Percentiles rank a stretch among this genome's conserved stretches.
Evolutionary conservation across 2,888 invertebrate species (phyloP).

Genomic region (Cyaniris semiargus): DNA sequence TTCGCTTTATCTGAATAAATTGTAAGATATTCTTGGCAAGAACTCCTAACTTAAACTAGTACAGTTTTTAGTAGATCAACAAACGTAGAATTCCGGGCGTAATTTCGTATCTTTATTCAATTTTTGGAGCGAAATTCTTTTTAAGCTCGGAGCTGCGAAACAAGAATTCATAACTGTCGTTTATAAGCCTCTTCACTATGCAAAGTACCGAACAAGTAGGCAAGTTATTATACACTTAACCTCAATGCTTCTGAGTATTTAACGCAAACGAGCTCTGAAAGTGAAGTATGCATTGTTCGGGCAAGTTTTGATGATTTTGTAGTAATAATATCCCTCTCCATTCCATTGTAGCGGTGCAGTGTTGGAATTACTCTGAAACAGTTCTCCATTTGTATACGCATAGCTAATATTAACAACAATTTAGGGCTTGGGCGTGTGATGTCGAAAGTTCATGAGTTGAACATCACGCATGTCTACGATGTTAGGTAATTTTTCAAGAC

Average conservation of each 20-base stretch:
- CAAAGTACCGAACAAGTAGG: constrained; percentile 34
- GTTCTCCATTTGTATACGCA: constrained; percentile 32
- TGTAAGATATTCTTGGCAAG: constrained; percentile 14
- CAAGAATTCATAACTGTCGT: constrained; percentile 35
- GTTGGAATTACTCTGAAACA: constrained; percentile 39
- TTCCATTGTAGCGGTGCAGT: constrained; percentile 34
- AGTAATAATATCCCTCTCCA: constrained; percentile 36
- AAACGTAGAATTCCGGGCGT: neutral
- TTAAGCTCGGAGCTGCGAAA: constrained; percentile 28
- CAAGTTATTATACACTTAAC: constrained; percentile 40
- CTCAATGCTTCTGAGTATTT: constrained; percentile 38
- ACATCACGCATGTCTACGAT: neutral
- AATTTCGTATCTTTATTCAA: constrained; percentile 30
- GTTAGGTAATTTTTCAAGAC: neutral
- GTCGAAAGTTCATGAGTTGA: neutral
- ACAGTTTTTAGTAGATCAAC: constrained; percentile 20
- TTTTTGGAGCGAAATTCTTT: constrained; percentile 31
- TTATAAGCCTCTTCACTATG: constrained; percentile 35
- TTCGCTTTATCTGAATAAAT: constrained; percentile 9
- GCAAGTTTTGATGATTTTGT: constrained; percentile 41
- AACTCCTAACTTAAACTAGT: constrained; percentile 15
- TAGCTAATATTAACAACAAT: constrained; percentile 35
- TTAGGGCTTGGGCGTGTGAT: constrained; percentile 26
- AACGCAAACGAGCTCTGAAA: constrained; percentile 40
- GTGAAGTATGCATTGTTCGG: constrained; percentile 44